Conservation (phyloP, 2,888 invertebrate species). For the Tetanocera ferruginea region DNA sequence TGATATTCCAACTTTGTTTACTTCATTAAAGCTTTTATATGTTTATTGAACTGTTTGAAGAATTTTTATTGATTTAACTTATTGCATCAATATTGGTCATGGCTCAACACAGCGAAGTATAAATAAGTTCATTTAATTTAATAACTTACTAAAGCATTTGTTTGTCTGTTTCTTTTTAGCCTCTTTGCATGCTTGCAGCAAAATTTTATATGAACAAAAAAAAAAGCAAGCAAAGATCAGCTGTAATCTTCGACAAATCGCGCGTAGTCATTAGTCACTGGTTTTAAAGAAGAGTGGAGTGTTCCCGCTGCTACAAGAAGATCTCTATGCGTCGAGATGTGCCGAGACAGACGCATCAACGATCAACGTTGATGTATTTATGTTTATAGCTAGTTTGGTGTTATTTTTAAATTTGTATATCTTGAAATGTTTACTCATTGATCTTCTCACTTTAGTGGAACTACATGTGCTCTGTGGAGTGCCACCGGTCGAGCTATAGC, state of each 20-base stretch:
- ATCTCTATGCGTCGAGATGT: background rate
- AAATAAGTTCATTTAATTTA: too few species aligned
- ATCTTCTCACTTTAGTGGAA: background rate
- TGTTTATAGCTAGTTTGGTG: background rate
- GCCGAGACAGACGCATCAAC: background rate
- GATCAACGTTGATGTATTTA: constrained; percentile 12
- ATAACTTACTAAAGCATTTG: too few species aligned
- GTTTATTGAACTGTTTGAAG: too few species aligned
- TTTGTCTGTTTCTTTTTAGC: too few species aligned
- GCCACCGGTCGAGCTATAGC: background rate
- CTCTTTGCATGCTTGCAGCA: too few species aligned
- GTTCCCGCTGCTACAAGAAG: background rate
- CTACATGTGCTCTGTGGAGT: background rate
- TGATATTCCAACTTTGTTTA: too few species aligned
- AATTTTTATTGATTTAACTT: too few species aligned
- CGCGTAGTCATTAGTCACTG: constrained; percentile 16
- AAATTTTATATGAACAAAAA: too few species aligned
- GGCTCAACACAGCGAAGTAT: too few species aligned
- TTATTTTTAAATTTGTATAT: constrained; percentile 1
- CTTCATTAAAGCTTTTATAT: too few species aligned
- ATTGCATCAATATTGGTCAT: too few species aligned
- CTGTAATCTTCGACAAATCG: background rate
- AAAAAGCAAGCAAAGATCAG: too few species aligned
- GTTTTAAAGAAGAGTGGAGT: background rate
- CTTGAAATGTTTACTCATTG: constrained; percentile 23